A percentile compares a stretch with the other conserved stretches of the same genome.
phyloP scores from a whole-genome alignment of 2,797 vertebrate species.

The Danio aesculapii region DNA sequence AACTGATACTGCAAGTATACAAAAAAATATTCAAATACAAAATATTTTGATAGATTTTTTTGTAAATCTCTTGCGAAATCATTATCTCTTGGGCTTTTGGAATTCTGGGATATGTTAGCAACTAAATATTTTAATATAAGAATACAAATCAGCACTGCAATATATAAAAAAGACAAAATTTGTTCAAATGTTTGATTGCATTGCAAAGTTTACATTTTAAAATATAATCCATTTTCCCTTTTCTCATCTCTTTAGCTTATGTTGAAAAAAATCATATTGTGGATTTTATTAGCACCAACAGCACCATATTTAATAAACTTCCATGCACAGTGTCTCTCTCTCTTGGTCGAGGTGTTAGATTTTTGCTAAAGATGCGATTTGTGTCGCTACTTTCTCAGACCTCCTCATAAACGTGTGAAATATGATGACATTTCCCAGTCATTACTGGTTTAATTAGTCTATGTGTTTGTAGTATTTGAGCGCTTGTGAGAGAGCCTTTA shows the following conservation, averaged over 20 bases:
- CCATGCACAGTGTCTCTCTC: background rate
- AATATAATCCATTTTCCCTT: conserved; percentile 1
- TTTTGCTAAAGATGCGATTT: conserved; percentile 20
- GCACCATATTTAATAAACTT: conserved; percentile 7
- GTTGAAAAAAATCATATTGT: background rate
- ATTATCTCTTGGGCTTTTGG: background rate
- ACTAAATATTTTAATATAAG: background rate
- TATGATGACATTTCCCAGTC: conserved; percentile 20
- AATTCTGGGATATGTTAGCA: background rate
- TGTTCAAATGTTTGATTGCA: background rate
- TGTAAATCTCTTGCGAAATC: background rate
- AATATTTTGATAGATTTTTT: background rate
- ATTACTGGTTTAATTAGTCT: conserved; percentile 36
- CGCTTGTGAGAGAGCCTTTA: background rate
- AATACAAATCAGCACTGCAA: background rate
- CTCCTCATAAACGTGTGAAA: conserved; percentile 30
- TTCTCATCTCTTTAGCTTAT: background rate
- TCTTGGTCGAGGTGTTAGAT: background rate
- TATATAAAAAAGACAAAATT: background rate
- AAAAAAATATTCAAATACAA: background rate
- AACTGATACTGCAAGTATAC: too few species aligned
- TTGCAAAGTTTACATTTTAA: background rate
- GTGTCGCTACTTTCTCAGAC: conserved; percentile 14
- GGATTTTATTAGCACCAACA: background rate
- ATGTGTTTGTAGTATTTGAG: background rate